Percentiles rank a stretch among this genome's conserved stretches.
These are phyloP conservation scores for Panopea generosa DNA, from an alignment of 2,888 invertebrate species.

Conservation along the genomic window DNA sequence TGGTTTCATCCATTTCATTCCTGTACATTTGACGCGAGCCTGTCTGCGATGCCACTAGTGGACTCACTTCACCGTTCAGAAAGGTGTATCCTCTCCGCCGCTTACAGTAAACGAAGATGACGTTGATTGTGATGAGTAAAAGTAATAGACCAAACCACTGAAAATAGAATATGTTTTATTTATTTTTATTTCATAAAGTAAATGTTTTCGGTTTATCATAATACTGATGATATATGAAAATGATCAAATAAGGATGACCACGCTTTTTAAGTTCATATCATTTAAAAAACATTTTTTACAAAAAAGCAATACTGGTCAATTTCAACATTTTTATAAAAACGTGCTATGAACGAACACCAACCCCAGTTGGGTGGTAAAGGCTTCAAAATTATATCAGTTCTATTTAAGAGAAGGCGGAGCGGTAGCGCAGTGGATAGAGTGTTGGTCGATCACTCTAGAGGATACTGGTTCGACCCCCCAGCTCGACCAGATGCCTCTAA, in stretches of 20 bases:
- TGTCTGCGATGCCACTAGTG: constrained; percentile 18
- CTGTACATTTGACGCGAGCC: background rate
- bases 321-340: no score
- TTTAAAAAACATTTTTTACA: no score
- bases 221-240: background rate
- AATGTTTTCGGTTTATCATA: background rate
- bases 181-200: background rate
- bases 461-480: no score
- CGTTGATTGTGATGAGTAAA: constrained; percentile 66
- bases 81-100: constrained; percentile 1
- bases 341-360: no score
- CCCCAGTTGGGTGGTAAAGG: no score
- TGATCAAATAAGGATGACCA: background rate
- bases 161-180: constrained; percentile 10
- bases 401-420: no score
- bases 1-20: constrained; percentile 14
- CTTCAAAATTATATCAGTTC: no score
- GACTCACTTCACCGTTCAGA: constrained; percentile 16
- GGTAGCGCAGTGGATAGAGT: no score
- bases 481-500: no score
- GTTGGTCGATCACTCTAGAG: no score
- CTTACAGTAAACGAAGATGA: constrained; percentile 37
- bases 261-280: no score
- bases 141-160: constrained; percentile 75
- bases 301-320: no score